Evolutionary conservation across 2,113 vertebrate species (phyloP).

Genomic region (Carassius carassius): DNA sequence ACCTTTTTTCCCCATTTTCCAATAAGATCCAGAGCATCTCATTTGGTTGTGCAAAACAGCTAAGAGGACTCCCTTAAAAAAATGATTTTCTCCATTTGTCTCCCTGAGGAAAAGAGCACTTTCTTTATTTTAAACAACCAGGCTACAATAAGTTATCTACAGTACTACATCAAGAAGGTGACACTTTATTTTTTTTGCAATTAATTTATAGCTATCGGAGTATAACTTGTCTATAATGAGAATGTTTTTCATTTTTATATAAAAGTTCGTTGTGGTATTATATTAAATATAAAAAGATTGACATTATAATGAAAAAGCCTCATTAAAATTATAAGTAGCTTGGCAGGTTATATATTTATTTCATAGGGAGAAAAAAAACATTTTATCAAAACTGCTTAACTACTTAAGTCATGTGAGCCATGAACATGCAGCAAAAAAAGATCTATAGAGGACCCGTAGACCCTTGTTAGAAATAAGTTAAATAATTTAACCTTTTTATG

Average conservation of each 20-base stretch:
- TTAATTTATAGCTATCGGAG: background rate
- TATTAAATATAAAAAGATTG: background rate
- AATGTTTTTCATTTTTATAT: background rate
- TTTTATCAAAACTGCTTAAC: too few relatives aligned
- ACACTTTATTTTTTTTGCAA: background rate
- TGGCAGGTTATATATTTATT: too few relatives aligned
- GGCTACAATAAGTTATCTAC: background rate
- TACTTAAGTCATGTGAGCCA: too few relatives aligned
- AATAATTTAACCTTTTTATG: too few relatives aligned
- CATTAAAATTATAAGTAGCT: too few relatives aligned
- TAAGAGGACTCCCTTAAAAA: background rate
- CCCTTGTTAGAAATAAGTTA: too few relatives aligned
- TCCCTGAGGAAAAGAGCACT: too few relatives aligned
- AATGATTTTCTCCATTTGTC: too few relatives aligned
- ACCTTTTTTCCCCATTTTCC: conserved; percentile 66
- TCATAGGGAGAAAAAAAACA: too few relatives aligned
- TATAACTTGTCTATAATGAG: background rate
- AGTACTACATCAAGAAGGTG: background rate
- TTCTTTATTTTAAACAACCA: background rate
- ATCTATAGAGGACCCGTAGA: too few relatives aligned
- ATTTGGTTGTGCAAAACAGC: conserved; percentile 65
- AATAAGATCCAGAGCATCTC: conserved; percentile 71
- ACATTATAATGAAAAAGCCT: too few relatives aligned
- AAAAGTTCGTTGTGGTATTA: background rate
- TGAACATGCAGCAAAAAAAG: too few relatives aligned